Percentiles rank a stretch among this genome's conserved stretches.
phyloP scores from a whole-genome alignment of 2,888 invertebrate genomes.

The Clistopyga incitator region DNA sequence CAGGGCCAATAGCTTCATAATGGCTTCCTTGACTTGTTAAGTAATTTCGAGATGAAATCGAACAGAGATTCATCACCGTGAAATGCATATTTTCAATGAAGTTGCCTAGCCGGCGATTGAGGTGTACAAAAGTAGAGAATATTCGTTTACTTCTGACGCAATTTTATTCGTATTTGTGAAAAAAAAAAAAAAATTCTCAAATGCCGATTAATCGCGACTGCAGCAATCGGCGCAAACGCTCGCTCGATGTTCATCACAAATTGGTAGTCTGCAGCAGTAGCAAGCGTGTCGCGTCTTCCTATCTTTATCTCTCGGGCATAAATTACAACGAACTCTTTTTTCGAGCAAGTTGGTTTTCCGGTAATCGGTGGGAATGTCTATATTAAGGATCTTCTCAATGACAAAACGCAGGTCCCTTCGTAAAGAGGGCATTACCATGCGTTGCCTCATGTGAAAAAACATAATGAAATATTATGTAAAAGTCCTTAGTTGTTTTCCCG shows the following conservation, averaged over 20 bases:
- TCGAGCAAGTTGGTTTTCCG: background rate
- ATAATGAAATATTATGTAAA: no score
- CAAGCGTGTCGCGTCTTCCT: background rate
- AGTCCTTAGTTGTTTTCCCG: no score
- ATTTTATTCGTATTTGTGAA: background rate
- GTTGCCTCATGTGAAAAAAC: background rate
- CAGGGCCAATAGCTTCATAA: no score
- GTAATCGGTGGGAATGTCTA: background rate
- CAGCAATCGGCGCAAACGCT: constrained; percentile 9
- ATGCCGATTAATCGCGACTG: background rate
- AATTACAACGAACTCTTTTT: background rate
- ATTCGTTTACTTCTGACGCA: background rate
- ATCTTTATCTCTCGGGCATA: background rate
- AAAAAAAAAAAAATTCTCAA: background rate
- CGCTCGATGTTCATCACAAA: constrained; percentile 10
- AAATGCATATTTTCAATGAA: no score
- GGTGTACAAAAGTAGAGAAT: background rate
- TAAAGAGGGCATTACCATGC: background rate
- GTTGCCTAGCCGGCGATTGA: no score
- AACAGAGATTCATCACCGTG: no score
- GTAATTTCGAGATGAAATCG: no score
- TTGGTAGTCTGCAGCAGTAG: background rate
- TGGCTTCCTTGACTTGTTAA: no score
- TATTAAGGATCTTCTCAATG: constrained; percentile 1
- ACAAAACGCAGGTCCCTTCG: background rate